Evolutionary conservation across 92 coral and sea anemone genomes (phyloP).

Genomic region (Bergia puertoricense): DNA sequence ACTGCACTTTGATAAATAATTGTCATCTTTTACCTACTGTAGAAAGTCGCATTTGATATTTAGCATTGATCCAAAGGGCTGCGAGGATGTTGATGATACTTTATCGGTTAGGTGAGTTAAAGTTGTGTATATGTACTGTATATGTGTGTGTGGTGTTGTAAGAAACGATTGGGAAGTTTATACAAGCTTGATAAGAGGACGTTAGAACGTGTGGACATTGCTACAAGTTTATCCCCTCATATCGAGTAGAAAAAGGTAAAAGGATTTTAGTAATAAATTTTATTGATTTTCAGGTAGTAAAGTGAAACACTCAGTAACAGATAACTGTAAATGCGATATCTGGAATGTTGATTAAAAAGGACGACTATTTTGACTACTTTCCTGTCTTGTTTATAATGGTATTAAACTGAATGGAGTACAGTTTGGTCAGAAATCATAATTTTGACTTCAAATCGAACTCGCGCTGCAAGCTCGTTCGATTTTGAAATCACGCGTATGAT

Average conservation of each 20-base stretch:
- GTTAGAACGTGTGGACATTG: no score
- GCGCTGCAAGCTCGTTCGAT: no score
- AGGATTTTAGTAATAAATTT: no score
- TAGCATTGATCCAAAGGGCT: conserved; percentile 95
- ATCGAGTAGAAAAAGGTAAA: no score
- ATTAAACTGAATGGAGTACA: no score
- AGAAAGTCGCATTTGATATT: conserved; percentile 84
- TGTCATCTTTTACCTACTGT: background rate
- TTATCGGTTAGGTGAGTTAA: conserved; percentile 77
- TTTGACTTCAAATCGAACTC: no score
- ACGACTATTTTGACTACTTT: background rate
- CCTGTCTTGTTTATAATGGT: no score
- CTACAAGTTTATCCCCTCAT: no score
- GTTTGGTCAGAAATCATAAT: no score
- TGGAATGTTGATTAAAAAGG: background rate
- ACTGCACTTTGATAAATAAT: background rate
- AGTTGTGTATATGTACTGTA: background rate
- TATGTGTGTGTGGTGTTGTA: background rate
- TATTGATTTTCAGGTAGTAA: no score
- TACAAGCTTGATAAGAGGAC: no score
- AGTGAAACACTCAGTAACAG: background rate
- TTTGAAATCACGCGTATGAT: no score
- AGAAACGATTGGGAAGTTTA: background rate
- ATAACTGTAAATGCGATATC: background rate
- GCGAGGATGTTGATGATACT: conserved; percentile 94